These are phyloP conservation scores for Falco cherrug DNA, from an alignment of 2,797 vertebrate species.

Conservation along the genomic window DNA sequence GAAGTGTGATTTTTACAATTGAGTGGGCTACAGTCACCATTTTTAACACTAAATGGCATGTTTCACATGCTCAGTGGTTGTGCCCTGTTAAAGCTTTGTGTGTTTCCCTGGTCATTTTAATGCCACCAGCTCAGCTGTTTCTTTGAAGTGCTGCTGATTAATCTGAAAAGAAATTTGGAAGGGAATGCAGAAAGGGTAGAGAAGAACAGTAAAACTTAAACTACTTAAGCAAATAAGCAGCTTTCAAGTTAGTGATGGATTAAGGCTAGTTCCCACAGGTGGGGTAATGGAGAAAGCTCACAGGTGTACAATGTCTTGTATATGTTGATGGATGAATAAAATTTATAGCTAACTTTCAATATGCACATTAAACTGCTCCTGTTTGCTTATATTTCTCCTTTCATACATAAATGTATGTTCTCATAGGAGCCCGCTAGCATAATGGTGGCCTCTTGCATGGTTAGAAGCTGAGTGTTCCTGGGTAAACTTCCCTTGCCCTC, in stretches of 20 bases:
- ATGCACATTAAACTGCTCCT: not conserved
- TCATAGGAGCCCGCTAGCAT: not conserved
- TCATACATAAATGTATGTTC: not conserved
- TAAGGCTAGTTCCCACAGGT: not conserved
- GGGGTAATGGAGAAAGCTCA: not conserved
- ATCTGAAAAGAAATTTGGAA: slow-evolving; percentile 47
- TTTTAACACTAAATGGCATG: slow-evolving; percentile 28
- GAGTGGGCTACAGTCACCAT: not conserved
- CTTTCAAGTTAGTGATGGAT: slow-evolving; percentile 15
- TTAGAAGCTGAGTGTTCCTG: not conserved
- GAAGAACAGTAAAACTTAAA: slow-evolving; percentile 15
- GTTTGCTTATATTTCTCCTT: not conserved
- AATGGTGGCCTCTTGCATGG: not conserved
- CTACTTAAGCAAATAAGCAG: slow-evolving; percentile 1
- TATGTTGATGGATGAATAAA: not conserved
- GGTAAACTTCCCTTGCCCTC: not conserved
- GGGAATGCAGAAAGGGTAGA: not conserved
- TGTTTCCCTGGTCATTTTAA: slow-evolving; percentile 47
- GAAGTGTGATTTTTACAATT: not conserved
- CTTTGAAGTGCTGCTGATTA: slow-evolving; percentile 48
- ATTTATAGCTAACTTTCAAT: not conserved
- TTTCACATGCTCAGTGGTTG: slow-evolving; percentile 40
- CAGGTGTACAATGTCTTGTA: not conserved
- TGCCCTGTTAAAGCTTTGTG: slow-evolving; percentile 41
- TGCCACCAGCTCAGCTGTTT: slow-evolving; percentile 45